Evolutionary conservation across 2,797 vertebrate genomes (phyloP).

Genomic region (Distichodus sexfasciatus): DNA sequence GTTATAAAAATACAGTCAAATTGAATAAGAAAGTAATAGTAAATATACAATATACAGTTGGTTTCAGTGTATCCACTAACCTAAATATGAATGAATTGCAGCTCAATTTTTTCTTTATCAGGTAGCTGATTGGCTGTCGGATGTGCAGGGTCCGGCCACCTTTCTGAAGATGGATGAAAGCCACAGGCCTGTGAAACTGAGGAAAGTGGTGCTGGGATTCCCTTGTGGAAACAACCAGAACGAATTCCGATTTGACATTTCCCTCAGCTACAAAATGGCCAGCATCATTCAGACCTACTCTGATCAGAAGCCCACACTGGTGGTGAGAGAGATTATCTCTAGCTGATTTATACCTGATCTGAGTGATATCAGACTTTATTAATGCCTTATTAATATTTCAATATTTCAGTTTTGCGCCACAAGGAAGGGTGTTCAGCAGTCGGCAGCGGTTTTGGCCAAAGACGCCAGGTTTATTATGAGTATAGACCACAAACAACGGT

Average conservation of each 20-base stretch:
- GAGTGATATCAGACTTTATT: too few relatives aligned
- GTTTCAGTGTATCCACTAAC: too few relatives aligned
- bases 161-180: slow-evolving; percentile 92
- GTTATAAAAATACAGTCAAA: too few relatives aligned
- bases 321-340: slow-evolving; percentile 77
- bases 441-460: slow-evolving; percentile 88
- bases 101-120: too few relatives aligned
- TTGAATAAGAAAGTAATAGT: too few relatives aligned
- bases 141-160: slow-evolving; percentile 78
- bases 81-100: too few relatives aligned
- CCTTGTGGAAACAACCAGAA: slow-evolving; percentile 84
- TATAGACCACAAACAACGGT: slow-evolving; percentile 90
- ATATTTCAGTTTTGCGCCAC: slow-evolving; percentile 99
- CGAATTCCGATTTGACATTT: slow-evolving; percentile 95
- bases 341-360: too few relatives aligned
- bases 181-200: slow-evolving; percentile 92
- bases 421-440: slow-evolving; percentile 94
- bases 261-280: slow-evolving; percentile 94
- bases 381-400: too few relatives aligned
- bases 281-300: slow-evolving; percentile 92
- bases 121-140: slow-evolving; percentile 95
- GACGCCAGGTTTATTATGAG: slow-evolving; percentile 89
- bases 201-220: slow-evolving; percentile 93
- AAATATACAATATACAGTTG: too few relatives aligned
- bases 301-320: slow-evolving; percentile 89